Base-by-base conservation (phyloP, 2,113 vertebrate genomes). In the Erinaceus europaeus region DNA sequence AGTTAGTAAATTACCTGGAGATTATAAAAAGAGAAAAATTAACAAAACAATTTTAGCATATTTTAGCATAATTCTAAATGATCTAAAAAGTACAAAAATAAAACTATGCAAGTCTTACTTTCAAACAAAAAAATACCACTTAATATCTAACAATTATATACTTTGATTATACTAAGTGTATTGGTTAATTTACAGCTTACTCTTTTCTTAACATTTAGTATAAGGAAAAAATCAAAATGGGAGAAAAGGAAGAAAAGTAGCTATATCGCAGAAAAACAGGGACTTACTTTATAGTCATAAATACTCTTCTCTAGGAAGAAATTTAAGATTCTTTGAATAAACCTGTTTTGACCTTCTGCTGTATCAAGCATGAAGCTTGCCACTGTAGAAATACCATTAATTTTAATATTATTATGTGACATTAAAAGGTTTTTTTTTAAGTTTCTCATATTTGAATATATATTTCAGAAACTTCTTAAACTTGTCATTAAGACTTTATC, bases 101-200 rank as follows among this genome's bases (percentile, higher is more conserved):
- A n/a, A n/a, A n/a, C n/a, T n/a, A n/a, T n/a, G n/a, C n/a, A n/a
- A n/a, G n/a, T n/a, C n/a, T n/a, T n/a, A n/a, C n/a, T n/a, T n/a
- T n/a, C n/a, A 77, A 61, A 21, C 17, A 89, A 46, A 87, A 85
- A 90, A 71, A 38, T 32, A n/a, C n/a, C n/a, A n/a, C n/a, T n/a
- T n/a, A n/a, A n/a, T n/a, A 76, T 71, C 92, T 72, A 83, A 88
- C 94, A 44, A 80, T 89, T 91, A 68, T 64, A 62, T 13, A 71
- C 36, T 84, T 79, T 13, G 27, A 67, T 4, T 84, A n/a, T n/a
- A n/a, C n/a, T 72, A 78, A 88, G 83, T 92, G 86, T 40, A 74
- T 34, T 86, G 59, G 40, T 73, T 20, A 32, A 72, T 67, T 89
- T 91, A 81, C 44, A 48, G 46, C 72, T 50, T 90, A 84, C 40